Base-by-base conservation (phyloP, 2,797 vertebrate species). In the Hyperoplus immaculatus region DNA sequence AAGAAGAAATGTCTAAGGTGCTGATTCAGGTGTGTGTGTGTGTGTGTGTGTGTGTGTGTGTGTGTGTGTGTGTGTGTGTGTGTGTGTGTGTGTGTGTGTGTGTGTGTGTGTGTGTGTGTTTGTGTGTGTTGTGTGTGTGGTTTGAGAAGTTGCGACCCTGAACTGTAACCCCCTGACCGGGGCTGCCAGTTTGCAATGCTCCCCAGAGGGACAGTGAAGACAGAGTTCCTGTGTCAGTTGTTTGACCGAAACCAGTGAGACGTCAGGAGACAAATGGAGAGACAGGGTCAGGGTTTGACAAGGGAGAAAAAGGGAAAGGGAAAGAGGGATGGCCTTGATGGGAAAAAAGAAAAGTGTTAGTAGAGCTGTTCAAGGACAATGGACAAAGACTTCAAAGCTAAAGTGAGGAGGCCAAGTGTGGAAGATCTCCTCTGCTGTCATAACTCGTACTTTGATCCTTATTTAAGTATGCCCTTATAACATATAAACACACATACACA, bases 81-180 rank as follows among this genome's bases (percentile, higher is more conserved):
- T 63, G 64, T 67, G 63, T 77, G 72, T 83, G 76, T 84, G 69
- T 78, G 70, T 86, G 83, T 60, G 78, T 46, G 15, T n/a, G 72
- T 63, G 72, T 59, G n/a, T n/a, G 87, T 16, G 10, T 46, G 46
- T 49, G 42, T 43, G 42, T 43, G 53, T 21, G 53, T 53, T 29
- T 29, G 29, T 29, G 29, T 29, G 29, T 29, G 3, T 39, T 5
- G 57, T 39, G 69, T 64, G 72, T 59, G 87, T 43, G 43, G 62
- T 85, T 81, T 65, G 85, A 89, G 89, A 88, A 84, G 81, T 82
- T 86, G 82, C 69, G 68, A 94, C 92, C 90, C 90, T 94, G 92
- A 93, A 91, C 93, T 90, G 77, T 90, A 72, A 94, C 94, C 92
- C 72, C 57, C 18, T 73, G 91, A 93, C 94, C 93, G 15, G 43